These are phyloP conservation scores for Cettia cetti DNA, from an alignment of 2,113 vertebrate species.

Conservation along the genomic window DNA sequence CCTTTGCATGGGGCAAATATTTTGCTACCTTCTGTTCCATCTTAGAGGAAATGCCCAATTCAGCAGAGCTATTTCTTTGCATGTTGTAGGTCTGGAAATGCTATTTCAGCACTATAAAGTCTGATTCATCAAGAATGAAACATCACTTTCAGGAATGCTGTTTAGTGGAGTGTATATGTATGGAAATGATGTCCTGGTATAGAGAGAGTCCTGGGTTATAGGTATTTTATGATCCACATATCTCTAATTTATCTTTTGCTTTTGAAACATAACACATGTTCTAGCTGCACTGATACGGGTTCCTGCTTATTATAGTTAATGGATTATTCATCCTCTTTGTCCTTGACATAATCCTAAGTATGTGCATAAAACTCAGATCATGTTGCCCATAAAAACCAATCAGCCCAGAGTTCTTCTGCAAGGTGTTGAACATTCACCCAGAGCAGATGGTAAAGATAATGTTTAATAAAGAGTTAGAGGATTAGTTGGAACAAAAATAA, in stretches of 20 bases:
- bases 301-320: conserved; percentile 76
- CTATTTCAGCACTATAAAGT: conserved; percentile 52
- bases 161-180: conserved; percentile 33
- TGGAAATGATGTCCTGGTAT: conserved; percentile 38
- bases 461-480: conserved; percentile 81
- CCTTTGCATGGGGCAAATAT: background rate
- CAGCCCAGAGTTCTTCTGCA: conserved; percentile 64
- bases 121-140: conserved; percentile 48
- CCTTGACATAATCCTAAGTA: conserved; percentile 75
- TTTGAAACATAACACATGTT: conserved; percentile 69
- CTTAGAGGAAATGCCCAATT: conserved; percentile 19
- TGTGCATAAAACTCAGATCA: conserved; percentile 74
- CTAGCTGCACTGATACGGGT: conserved; percentile 58
- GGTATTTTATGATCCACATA: conserved; percentile 52
- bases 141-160: conserved; percentile 37
- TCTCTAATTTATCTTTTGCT: conserved; percentile 63
- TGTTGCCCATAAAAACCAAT: conserved; percentile 73
- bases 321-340: conserved; percentile 76
- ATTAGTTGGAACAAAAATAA: conserved; percentile 72
- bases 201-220: background rate
- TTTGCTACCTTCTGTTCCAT: conserved; percentile 6
- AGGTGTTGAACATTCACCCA: conserved; percentile 63
- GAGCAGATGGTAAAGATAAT: conserved; percentile 81
- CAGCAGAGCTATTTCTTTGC: conserved; percentile 48
- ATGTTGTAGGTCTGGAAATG: conserved; percentile 54